Base-by-base conservation (phyloP, 2,113 vertebrate genomes). In the Sturnira hondurensis region DNA sequence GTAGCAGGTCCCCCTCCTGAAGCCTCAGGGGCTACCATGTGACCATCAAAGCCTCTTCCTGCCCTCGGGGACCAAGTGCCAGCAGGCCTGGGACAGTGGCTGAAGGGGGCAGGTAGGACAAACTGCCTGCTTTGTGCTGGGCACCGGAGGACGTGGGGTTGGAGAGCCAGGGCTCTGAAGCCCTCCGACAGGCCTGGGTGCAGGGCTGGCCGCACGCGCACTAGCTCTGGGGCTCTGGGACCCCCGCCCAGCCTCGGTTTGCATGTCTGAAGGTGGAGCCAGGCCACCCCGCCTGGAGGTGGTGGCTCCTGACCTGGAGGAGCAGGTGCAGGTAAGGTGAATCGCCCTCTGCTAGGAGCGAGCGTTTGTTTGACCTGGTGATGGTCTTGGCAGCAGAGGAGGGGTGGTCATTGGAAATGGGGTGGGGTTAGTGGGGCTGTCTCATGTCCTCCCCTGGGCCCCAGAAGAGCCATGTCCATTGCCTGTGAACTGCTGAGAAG, bases 131-230 rank as follows among this genome's bases (percentile, higher is more conserved):
- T 56, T 28, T 16, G 74, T 15, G 17, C 47, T 24, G 12, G 33
- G 12, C 4, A 4, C 41, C 14, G 19, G n/a, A 52, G 73, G 73
- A 16, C 20, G 11, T 10, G 0, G 5, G 15, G 4, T 22, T 3
- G 4, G 74, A 31, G 24, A 63, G 54, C 73, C 38, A 65, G 73
- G 26, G 54, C 50, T 68, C 50, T n/a, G 67, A 52, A 63, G 52
- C 7, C 22, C 11, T 6, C 24, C 3, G 1, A 14, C 4, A 5
- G n/a, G 38, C 12, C 74, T 8, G 24, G 36, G 17, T 26, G 33
- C 45, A 14, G 13, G 73, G 67, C 17, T 68, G 47, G 61, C 19
- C 13, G 13, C 0, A 4, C n/a, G 20, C 4, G 36, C 4, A 1
- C 41, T 7, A 13, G 36, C 65, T 61, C 89, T 47, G 24, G 38